phyloP scores from a whole-genome alignment of 2,113 vertebrate species.

The Chrysemys picta region DNA sequence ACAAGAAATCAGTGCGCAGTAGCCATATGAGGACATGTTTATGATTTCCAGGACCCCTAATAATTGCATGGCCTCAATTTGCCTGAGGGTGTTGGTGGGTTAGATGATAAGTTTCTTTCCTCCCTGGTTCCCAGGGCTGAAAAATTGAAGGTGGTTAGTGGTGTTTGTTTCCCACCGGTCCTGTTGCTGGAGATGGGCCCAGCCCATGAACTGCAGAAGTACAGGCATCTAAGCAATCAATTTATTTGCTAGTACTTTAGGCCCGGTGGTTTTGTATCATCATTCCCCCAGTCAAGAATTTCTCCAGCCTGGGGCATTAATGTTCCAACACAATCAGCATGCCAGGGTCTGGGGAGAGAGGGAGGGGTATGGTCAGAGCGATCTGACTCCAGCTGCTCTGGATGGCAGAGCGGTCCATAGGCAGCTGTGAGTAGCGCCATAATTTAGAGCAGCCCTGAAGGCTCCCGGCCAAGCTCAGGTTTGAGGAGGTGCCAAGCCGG shows the following conservation, averaged over 20 bases:
- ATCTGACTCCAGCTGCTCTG: neutral
- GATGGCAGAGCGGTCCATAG: neutral
- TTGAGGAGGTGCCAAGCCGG: neutral
- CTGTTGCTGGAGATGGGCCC: neutral
- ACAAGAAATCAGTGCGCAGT: neutral
- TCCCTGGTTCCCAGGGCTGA: neutral
- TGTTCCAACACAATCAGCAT: neutral
- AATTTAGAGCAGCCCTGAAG: neutral
- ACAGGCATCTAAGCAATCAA: neutral
- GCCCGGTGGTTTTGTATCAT: neutral
- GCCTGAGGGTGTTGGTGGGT: neutral
- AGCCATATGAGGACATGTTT: neutral
- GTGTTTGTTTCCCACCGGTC: neutral
- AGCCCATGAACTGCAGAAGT: neutral
- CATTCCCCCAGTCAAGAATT: neutral
- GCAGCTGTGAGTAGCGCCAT: too few species aligned
- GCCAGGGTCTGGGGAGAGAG: neutral
- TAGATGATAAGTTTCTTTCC: neutral
- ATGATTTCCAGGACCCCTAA: neutral
- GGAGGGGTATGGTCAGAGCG: neutral
- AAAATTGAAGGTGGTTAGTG: neutral
- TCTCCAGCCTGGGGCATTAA: neutral
- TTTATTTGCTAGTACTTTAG: neutral
- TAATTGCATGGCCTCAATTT: neutral
- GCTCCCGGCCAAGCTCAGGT: too few species aligned